phyloP scores from a whole-genome alignment of 2,888 invertebrate species.

The Neuroscelio doddi region DNA sequence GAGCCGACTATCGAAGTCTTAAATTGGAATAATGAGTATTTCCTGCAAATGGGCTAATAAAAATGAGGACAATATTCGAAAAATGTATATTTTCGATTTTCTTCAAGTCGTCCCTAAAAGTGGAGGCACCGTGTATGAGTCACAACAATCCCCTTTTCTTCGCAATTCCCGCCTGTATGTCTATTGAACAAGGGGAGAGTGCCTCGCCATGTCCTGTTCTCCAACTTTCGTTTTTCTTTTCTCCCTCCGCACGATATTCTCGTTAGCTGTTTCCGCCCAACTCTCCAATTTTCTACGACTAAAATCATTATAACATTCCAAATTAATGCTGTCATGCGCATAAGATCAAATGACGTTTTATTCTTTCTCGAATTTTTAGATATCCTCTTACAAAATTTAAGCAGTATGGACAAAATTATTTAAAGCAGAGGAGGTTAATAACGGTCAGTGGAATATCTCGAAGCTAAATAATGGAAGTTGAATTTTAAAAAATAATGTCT shows the following conservation, averaged over 20 bases:
- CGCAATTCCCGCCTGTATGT: constrained; percentile 59
- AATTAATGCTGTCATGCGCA: constrained; percentile 61
- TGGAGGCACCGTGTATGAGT: constrained; percentile 64
- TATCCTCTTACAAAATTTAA: constrained; percentile 44
- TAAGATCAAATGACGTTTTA: constrained; percentile 43
- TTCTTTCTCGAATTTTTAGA: constrained; percentile 39
- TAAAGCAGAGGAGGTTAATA: too few species aligned
- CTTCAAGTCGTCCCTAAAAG: constrained; percentile 66
- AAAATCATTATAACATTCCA: constrained; percentile 62
- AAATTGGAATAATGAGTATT: too few species aligned
- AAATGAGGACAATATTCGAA: constrained; percentile 35
- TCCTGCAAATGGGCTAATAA: too few species aligned
- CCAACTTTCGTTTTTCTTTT: constrained; percentile 64
- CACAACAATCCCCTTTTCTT: constrained; percentile 60
- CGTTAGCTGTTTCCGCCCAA: constrained; percentile 54
- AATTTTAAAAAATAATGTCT: too few species aligned
- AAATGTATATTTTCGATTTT: constrained; percentile 65
- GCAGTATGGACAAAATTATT: constrained; percentile 50
- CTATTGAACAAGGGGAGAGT: constrained; percentile 61
- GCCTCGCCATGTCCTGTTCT: constrained; percentile 58
- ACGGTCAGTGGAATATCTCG: too few species aligned
- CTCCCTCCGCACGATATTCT: constrained; percentile 54
- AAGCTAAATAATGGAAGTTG: too few species aligned
- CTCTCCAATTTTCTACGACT: constrained; percentile 49
- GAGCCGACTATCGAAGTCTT: too few species aligned